phyloP scores from a whole-genome alignment of 2,113 vertebrate genomes.

The Eulacestoma nigropectus region DNA sequence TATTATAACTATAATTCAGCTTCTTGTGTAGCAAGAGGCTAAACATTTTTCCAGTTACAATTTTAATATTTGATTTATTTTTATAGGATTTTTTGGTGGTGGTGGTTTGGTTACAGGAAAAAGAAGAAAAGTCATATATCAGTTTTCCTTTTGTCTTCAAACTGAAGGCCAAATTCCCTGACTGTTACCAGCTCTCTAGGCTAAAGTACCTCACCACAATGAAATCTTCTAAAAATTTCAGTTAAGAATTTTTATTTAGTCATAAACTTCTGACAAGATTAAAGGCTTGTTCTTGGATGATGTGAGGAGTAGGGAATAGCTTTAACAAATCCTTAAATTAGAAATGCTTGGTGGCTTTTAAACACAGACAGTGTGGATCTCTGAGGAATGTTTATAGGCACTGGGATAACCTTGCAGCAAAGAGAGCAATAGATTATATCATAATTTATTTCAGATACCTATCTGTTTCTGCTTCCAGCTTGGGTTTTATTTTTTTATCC shows the following conservation, averaged over 20 bases:
- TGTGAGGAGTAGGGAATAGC: not conserved
- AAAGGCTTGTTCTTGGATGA: not conserved
- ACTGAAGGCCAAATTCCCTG: not conserved
- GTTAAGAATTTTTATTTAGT: not conserved
- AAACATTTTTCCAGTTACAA: not conserved
- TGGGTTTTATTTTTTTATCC: not conserved
- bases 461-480: conserved; percentile 5
- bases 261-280: conserved; percentile 10
- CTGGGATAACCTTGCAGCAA: conserved; percentile 26
- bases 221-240: not conserved
- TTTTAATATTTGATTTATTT: not conserved
- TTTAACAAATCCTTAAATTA: conserved; percentile 19
- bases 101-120: not conserved
- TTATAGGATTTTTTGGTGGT: not conserved
- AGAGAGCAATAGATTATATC: conserved; percentile 6
- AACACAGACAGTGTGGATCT: not conserved
- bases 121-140: not conserved
- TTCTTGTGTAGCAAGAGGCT: not conserved
- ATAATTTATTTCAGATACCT: conserved; percentile 41
- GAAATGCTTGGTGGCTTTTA: not conserved
- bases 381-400: conserved; percentile 3
- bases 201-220: not conserved
- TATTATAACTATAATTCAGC: not conserved
- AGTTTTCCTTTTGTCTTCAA: not conserved
- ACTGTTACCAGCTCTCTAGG: not conserved